phyloP scores from a whole-genome alignment of 2,888 invertebrate species.

The Silvanus unidentatus region DNA sequence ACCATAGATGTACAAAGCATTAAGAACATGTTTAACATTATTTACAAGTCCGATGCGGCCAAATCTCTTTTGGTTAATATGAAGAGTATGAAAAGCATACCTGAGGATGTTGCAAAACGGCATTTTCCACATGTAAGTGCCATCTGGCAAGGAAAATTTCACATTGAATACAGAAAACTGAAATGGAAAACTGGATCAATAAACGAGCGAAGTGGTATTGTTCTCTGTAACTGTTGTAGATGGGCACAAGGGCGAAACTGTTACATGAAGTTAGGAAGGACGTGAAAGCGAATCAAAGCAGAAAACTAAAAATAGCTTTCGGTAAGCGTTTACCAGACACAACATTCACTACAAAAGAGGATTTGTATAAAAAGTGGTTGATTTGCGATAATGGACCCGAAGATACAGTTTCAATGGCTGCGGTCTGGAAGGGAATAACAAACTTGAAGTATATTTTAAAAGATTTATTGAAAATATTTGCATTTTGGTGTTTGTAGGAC shows the following conservation, averaged over 20 bases:
- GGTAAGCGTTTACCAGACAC: not conserved
- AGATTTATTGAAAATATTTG: constrained; percentile 3
- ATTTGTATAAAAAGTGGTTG: constrained; percentile 51
- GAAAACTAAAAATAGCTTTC: not conserved
- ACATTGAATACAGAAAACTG: too few species aligned
- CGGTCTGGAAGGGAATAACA: constrained; percentile 55
- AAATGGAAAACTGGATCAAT: too few species aligned
- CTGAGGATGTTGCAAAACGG: constrained; percentile 49
- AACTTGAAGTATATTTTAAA: constrained; percentile 45
- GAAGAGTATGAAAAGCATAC: constrained; percentile 54
- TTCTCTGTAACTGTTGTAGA: not conserved
- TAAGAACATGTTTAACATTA: constrained; percentile 47
- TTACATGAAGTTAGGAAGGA: not conserved
- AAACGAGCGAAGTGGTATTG: too few species aligned
- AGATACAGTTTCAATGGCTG: constrained; percentile 55
- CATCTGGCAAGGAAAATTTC: not conserved
- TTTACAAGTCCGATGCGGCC: constrained; percentile 53
- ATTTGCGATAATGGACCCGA: constrained; percentile 50
- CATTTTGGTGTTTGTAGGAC: constrained; percentile 41
- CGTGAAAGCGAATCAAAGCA: not conserved
- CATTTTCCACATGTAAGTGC: constrained; percentile 48
- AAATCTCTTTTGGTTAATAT: constrained; percentile 50
- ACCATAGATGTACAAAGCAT: constrained; percentile 22
- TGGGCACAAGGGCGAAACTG: not conserved
- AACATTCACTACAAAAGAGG: constrained; percentile 33